phyloP scores from a whole-genome alignment of 2,113 vertebrate species.

The Puffinus mauretanicus region DNA sequence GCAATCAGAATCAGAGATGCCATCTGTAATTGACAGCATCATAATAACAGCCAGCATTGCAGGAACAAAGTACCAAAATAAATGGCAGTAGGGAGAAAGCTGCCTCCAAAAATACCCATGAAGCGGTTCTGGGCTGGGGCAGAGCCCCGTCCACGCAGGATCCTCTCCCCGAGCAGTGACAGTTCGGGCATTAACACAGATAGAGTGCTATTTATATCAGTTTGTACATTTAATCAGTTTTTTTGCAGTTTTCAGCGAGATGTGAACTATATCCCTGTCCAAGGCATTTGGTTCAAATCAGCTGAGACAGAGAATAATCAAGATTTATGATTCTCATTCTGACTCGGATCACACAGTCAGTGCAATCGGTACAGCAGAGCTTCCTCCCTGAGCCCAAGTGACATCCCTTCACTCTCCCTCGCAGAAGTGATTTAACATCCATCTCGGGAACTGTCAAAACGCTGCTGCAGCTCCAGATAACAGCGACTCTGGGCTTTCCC shows the following conservation, averaged over 20 bases:
- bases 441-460: background rate
- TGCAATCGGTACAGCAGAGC: background rate
- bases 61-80: background rate
- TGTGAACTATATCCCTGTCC: conserved; percentile 69
- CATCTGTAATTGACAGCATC: conserved; percentile 70
- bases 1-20: conserved; percentile 58
- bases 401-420: conserved; percentile 34
- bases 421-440: conserved; percentile 31
- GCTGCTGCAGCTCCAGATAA: conserved; percentile 18
- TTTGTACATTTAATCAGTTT: conserved; percentile 77
- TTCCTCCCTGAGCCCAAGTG: conserved; percentile 26
- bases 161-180: conserved; percentile 17
- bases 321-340: conserved; percentile 77
- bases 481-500: background rate
- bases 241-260: conserved; percentile 73
- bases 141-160: background rate
- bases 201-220: conserved; percentile 70
- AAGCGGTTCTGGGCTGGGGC: background rate
- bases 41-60: conserved; percentile 64
- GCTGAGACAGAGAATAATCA: conserved; percentile 78
- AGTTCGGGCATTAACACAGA: conserved; percentile 57
- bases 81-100: background rate
- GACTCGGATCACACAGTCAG: conserved; percentile 55
- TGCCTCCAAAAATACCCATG: background rate
- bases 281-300: conserved; percentile 74